Evolutionary conservation across 2,888 invertebrate genomes (phyloP), one percentile per base, ranked within the genome.

Genomic region (Tetranychus piercei): DNA sequence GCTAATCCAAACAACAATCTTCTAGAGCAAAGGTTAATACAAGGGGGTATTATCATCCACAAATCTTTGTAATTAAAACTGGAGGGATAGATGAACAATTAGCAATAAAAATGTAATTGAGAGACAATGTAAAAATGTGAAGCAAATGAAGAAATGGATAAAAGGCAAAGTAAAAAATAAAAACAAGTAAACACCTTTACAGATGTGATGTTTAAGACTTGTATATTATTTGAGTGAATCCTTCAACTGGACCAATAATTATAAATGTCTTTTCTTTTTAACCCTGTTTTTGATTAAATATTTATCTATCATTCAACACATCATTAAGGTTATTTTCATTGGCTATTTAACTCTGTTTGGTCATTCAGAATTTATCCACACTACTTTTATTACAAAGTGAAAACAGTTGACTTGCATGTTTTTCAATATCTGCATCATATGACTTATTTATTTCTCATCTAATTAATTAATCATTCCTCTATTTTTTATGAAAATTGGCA

Each of bases 1-100:
- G 15, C 55, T 55, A 15, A 15, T 15, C 15, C 15, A 7, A 69
- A 18, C 69, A 69, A 69, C 72, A 72, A 72, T 22, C 72, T 72
- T n/a, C 11, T 11, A 9, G 23, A 22, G n/a, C n/a, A 72, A 9
- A 72, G 34, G 11, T 34, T 72, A 72, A 34, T 43, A 15, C n/a
- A 72, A 34, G 72, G 44, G n/a, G n/a, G 55, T 15, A 55, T 15
- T 7, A 9, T 55, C 55, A 55, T 55, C 55, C 55, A 55, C 9
- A 5, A 15, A 55, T 15, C 15, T 15, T 15, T 15, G 11, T 55
- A 55, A 55, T 55, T 15, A 55, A 55, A 55, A 55, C 55, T 55
- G 55, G 55, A 55, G 15, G 15, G 15, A 55, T 15, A 55, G 15
- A 15, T 15, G 15, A 55, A 55, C 9, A 55, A 55, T 55, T 55